These are phyloP conservation scores for Eunapius fragilis DNA, from an alignment of 37 sponge, comb jelly and placozoan genomes.

Conservation along the genomic window DNA sequence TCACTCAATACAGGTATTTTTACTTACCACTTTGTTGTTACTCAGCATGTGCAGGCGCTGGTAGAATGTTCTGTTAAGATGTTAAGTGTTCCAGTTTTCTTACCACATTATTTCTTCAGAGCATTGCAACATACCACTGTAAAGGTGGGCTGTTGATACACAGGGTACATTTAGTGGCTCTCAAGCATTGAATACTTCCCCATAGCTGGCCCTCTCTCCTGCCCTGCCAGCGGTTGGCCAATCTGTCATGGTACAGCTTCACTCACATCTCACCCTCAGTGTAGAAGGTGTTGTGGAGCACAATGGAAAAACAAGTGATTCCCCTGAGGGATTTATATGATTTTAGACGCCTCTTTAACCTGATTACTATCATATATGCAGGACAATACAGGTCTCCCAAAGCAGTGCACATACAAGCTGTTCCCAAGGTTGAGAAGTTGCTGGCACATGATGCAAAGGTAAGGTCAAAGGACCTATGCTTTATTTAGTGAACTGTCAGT, in stretches of 20 bases:
- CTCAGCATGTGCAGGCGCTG: conserved; percentile 47
- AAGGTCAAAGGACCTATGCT: neutral
- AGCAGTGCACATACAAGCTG: conserved; percentile 44
- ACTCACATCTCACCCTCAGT: conserved; percentile 55
- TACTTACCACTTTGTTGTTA: neutral
- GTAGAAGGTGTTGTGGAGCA: conserved; percentile 75
- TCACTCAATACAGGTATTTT: neutral
- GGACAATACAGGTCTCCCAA: conserved; percentile 37
- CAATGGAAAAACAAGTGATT: conserved; percentile 33
- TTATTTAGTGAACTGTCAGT: neutral
- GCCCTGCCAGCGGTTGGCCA: conserved; percentile 40
- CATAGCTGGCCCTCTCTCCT: conserved; percentile 59
- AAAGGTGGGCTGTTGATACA: conserved; percentile 27
- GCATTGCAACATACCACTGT: conserved; percentile 46
- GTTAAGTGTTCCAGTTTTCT: conserved; percentile 45
- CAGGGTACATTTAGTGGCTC: neutral
- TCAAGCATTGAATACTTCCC: neutral
- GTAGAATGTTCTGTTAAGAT: conserved; percentile 39
- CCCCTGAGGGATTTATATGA: too few relatives aligned
- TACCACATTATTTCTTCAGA: conserved; percentile 63
- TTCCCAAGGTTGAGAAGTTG: conserved; percentile 46
- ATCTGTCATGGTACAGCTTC: conserved; percentile 28
- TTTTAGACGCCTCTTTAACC: neutral
- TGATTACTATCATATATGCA: neutral
- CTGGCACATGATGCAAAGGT: conserved; percentile 27